Evolutionary conservation across 2,113 vertebrate species (phyloP).

Genomic region (Varanus komodoensis): DNA sequence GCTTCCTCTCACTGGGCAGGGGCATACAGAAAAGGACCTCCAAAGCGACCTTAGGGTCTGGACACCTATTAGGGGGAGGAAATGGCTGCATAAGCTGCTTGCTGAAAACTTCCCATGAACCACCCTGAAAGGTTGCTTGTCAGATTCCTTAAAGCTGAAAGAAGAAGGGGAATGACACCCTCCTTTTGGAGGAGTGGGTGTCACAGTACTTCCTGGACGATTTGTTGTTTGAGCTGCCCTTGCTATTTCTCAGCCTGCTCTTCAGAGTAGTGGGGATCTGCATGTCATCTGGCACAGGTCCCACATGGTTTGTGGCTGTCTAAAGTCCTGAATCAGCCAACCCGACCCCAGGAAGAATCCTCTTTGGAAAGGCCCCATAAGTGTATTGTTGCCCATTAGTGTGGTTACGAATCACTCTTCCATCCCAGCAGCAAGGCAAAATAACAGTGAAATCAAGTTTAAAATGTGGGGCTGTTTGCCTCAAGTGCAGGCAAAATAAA

Average conservation of each 20-base stretch:
- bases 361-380: not conserved
- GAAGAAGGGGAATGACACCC: too few relatives aligned
- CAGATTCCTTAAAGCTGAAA: not conserved
- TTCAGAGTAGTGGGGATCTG: not conserved
- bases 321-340: not conserved
- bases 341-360: not conserved
- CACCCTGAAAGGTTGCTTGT: not conserved
- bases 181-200: not conserved
- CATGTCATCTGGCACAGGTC: not conserved
- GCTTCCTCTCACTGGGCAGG: too few relatives aligned
- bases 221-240: not conserved
- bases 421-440: not conserved
- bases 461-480: not conserved
- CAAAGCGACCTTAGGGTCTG: too few relatives aligned
- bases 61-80: too few relatives aligned
- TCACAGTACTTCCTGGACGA: not conserved
- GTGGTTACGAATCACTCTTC: not conserved
- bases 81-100: too few relatives aligned
- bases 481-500: not conserved
- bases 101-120: too few relatives aligned
- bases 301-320: not conserved
- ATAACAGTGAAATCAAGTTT: not conserved
- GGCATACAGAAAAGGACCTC: too few relatives aligned
- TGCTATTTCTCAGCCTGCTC: not conserved
- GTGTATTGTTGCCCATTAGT: not conserved